Percentiles rank a stretch among this genome's conserved stretches.
phyloP scores from a whole-genome alignment of 2,113 vertebrate genomes.

The Podarcis muralis region DNA sequence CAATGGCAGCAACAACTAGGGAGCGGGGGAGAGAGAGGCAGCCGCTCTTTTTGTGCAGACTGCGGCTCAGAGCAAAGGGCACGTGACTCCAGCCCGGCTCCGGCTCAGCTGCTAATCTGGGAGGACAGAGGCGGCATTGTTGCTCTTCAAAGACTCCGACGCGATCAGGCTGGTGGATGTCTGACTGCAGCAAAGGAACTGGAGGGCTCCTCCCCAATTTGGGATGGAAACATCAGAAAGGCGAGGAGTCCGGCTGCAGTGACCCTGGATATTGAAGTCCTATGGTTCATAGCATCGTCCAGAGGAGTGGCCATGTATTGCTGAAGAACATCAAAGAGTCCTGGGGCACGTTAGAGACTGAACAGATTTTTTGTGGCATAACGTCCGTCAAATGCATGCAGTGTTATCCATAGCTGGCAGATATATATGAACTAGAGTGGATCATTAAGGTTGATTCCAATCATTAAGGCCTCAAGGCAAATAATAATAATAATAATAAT shows the following conservation, averaged over 20 bases:
- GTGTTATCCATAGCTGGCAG: neutral
- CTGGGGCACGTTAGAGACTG: neutral
- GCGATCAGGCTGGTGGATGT: neutral
- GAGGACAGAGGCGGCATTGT: constrained; percentile 65
- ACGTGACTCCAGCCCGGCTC: constrained; percentile 54
- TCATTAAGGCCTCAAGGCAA: neutral
- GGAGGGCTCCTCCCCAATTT: neutral
- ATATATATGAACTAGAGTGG: neutral
- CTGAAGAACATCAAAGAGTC: neutral
- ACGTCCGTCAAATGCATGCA: neutral
- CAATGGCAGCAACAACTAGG: neutral
- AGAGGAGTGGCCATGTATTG: neutral
- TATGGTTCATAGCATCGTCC: neutral
- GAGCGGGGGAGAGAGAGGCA: neutral
- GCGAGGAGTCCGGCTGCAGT: neutral
- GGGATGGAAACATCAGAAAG: neutral
- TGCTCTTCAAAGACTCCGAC: constrained; percentile 40
- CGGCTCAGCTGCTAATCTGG: constrained; percentile 30
- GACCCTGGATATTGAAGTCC: neutral
- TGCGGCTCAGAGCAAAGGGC: constrained; percentile 49
- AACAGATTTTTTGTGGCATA: neutral
- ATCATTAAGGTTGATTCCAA: neutral
- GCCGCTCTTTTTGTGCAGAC: neutral
- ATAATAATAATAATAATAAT: no score
- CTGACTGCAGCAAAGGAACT: neutral